Evolutionary conservation across 2,113 vertebrate species (phyloP), one percentile per base, ranked within the genome.

Genomic region (Thalassoma bifasciatum): DNA sequence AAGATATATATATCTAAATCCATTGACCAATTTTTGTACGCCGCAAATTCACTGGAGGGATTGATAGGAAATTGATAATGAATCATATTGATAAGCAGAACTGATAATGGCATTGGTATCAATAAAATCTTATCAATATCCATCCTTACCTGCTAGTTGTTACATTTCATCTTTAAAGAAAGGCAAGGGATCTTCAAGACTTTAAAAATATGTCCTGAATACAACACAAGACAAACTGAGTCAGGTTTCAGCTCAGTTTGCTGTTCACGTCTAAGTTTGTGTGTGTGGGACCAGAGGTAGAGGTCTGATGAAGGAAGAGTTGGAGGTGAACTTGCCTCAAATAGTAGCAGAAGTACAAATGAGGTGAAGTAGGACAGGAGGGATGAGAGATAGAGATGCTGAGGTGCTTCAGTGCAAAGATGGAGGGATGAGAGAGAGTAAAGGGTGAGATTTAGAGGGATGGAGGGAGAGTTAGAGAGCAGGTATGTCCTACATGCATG

Each of bases 401-500:
- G 56, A 52, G 37, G 26, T 52, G 46, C 46, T 60, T 64, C 52
- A 64, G 56, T 1, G 47, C 7, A 2, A 53, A 58, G 72, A 51
- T 47, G 61, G 49, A 63, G 40, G 56, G 7, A 66, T 37, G 44
- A 46, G 22, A 66, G 14, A 54, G 12, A 38, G 34, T 40, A 40
- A 40, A 40, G 13, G 9, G 13, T 3, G 38, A 11, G 38, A 40
- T 40, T 42, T 14, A 26, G 19, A 12, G 22, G 47, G 23, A 19
- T 53, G 1, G 34, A 24, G 8, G 53, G 2, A 46, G 53, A 53
- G 30, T 22, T 26, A 54, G n/a, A 10, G 36, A 64, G 50, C 30
- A 59, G 73, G 34, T 52, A 72, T 85, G 83, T 56, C 80, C 80
- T 85, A 83, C 86, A 85, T 81, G 86, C 77, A 88, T 81, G 86